phyloP scores from a whole-genome alignment of 2,888 invertebrate genomes.

The Athalia circularis region DNA sequence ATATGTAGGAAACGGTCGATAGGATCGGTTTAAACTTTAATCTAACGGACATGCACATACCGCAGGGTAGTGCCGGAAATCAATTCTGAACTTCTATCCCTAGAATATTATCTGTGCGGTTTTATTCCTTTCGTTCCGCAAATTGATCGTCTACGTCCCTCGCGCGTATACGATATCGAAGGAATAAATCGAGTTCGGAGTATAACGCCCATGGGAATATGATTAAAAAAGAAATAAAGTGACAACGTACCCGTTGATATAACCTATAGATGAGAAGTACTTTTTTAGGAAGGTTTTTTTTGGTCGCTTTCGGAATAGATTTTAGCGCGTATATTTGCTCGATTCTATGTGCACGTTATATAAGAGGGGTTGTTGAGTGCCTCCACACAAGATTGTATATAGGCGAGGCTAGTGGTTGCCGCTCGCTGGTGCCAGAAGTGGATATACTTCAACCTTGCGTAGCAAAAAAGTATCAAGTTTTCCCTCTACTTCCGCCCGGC shows the following conservation, averaged over 20 bases:
- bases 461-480: constrained; percentile 31
- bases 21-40: neutral
- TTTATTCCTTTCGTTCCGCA: too few species aligned
- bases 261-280: too few species aligned
- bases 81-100: neutral
- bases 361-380: constrained; percentile 23
- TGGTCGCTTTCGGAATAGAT: too few species aligned
- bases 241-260: too few species aligned
- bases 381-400: neutral
- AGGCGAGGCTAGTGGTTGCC: constrained; percentile 11
- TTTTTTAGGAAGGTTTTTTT: neutral
- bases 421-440: constrained; percentile 25
- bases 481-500: constrained; percentile 1
- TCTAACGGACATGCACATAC: neutral
- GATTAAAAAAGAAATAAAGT: too few species aligned
- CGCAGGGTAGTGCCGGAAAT: neutral
- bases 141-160: too few species aligned
- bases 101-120: neutral
- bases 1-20: neutral
- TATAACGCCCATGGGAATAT: too few species aligned
- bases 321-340: constrained; percentile 4
- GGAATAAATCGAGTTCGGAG: too few species aligned
- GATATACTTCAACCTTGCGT: constrained; percentile 21
- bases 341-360: neutral
- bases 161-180: too few species aligned